Base-by-base conservation (phyloP, 2,888 invertebrate species). In the Vanessa cardui region DNA sequence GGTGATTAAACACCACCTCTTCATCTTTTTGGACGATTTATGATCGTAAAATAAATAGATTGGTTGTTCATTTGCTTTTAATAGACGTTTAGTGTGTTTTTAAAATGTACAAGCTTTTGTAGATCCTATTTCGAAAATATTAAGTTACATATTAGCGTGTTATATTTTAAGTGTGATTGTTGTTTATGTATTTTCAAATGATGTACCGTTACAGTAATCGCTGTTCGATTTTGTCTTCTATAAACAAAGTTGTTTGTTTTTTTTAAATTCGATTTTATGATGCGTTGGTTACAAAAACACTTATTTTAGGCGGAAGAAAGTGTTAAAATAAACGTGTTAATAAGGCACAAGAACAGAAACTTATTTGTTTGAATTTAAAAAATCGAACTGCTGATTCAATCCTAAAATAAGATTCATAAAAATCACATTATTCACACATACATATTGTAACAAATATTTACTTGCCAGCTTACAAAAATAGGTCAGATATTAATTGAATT, bases 21-120 rank as follows among this genome's bases (percentile, higher is more conserved):
- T 74, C 69, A 66, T 74, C 72, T 72, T 67, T 76, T 74, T 74
- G 72, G 74, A 74, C 78, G 76, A 79, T 81, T 81, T 78, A 73
- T 74, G 77, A 73, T 79, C 77, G 75, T 81, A 79, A 81, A 69
- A 70, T 76, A 75, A 75, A 76, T 74, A 76, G 73, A 74, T 76
- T 73, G 74, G 67, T 58, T 59, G 62, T 47, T 69, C 69, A 69
- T 71, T 69, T 67, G 62, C 45, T 67, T 56, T 60, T 63, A 44
- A 50, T 66, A 49, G 64, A 62, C 62, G 59, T 62, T n/a, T 39
- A 56, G 56, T n/a, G n/a, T 33, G 5, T 16, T 26, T 52, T 12
- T 2, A 18, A 39, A 39, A n/a, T 26, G 12, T 26, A 12, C 56
- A 39, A 7, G 56, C 33, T 15, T 39, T 56, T 56, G 39, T 58